Base-by-base conservation (phyloP, 1,140 invertebrate species). In the Panulirus ornatus region DNA sequence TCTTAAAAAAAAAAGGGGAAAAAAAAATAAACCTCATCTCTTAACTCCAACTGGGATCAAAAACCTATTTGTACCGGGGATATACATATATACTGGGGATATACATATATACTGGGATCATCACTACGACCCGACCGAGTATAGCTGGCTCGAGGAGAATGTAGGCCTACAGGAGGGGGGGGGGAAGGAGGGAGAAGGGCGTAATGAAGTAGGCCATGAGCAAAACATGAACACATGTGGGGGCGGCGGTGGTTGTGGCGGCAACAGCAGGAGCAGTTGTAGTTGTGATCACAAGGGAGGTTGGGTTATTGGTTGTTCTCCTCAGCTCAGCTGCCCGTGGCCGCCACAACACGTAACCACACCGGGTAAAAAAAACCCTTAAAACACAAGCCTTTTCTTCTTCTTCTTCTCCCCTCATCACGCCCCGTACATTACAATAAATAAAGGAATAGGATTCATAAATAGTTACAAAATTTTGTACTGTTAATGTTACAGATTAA, bases 381-480 rank as follows among this genome's bases (percentile, higher is more conserved):
- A 47, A 79, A 6, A 51, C 44, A 47, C 76, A 71, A 36, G 44
- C 40, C 40, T n/a, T n/a, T n/a, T n/a, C n/a, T n/a, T n/a, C n/a
- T n/a, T n/a, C n/a, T n/a, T n/a, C n/a, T n/a, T n/a, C n/a, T n/a
- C 75, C n/a, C 27, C 75, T 27, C n/a, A 44, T 78, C 40, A 66
- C 58, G n/a, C 75, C 44, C 38, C 40, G 30, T n/a, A 47, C 44
- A 78, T 78, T 47, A 78, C 75, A 78, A 78, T 83, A 83, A 83
- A 83, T 83, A 83, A 82, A 83, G 34, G 30, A 83, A 66, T 38
- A 83, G 34, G 44, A 16, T 27, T 83, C 58, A 83, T 83, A 83
- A 83, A 83, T 83, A 66, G 36, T 63, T 83, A 83, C 51, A 83
- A 83, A 83, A 83, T 83, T 83, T 83, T 83, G 81, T 83, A 83